These are phyloP conservation scores for Brachylomia viminalis DNA, from an alignment of 2,888 invertebrate species.

Conservation along the genomic window DNA sequence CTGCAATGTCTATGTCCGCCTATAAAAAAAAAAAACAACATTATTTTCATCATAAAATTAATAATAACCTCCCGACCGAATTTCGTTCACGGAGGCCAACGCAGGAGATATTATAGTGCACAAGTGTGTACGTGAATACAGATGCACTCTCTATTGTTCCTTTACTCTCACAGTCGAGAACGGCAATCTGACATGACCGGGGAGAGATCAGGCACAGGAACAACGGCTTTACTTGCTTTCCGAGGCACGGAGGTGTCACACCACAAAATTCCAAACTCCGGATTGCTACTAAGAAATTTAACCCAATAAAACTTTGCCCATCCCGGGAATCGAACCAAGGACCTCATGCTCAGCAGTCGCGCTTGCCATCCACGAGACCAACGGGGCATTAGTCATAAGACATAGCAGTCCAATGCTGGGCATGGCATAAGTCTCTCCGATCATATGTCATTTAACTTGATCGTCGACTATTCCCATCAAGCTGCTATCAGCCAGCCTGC, in stretches of 20 bases:
- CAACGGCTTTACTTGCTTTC: neutral
- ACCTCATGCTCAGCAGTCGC: neutral
- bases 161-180: neutral
- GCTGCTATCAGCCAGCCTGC: neutral
- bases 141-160: neutral
- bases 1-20: slow-evolving; percentile 95
- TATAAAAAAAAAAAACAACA: slow-evolving; percentile 72
- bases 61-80: neutral
- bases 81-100: neutral
- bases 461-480: too few relatives aligned
- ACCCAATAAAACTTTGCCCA: neutral
- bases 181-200: neutral
- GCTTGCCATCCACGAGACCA: neutral
- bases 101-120: neutral
- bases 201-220: neutral
- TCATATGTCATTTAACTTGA: neutral
- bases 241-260: neutral
- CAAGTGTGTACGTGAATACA: too few relatives aligned
- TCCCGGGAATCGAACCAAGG: too few relatives aligned
- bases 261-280: neutral
- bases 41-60: neutral
- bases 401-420: neutral
- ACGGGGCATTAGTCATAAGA: neutral
- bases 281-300: neutral
- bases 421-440: neutral